phyloP scores from a whole-genome alignment of 1,140 invertebrate species.

The Eurytemora carolleeae region DNA sequence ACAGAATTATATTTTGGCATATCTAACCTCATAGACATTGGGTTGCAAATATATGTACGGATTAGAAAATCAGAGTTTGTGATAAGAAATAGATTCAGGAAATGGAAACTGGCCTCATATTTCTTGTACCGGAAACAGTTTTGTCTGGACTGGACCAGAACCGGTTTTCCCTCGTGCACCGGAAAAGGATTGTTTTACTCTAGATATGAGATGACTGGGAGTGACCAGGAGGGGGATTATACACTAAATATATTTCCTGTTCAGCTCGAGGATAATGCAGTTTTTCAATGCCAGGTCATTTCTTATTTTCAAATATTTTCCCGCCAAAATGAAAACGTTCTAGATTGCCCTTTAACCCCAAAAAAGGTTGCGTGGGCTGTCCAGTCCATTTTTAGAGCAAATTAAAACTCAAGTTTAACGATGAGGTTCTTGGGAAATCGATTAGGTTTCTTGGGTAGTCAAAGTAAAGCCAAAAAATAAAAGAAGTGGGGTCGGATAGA shows the following conservation, averaged over 20 bases:
- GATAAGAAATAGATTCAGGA: neutral
- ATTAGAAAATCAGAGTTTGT: neutral
- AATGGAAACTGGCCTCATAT: no score
- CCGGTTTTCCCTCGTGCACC: neutral
- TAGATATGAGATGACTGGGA: neutral
- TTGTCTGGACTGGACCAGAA: neutral
- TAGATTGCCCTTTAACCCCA: no score
- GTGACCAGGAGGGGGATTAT: constrained; percentile 27
- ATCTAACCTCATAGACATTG: neutral
- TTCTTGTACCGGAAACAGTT: no score
- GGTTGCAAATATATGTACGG: neutral
- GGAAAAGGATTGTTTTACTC: neutral
- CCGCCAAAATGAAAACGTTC: no score
- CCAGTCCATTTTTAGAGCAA: no score
- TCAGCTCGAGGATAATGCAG: constrained; percentile 30
- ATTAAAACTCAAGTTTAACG: no score
- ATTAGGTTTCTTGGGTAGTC: no score
- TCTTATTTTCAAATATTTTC: no score
- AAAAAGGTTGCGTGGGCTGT: no score
- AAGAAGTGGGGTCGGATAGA: no score
- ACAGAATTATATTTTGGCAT: neutral
- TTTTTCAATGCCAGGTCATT: constrained; percentile 34
- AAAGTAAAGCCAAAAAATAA: no score
- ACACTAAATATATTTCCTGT: constrained; percentile 31
- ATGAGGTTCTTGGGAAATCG: no score